A percentile compares a stretch with the other conserved stretches of the same genome.
Evolutionary conservation across 2,797 vertebrate species (phyloP).

Genomic region (Gymnocypris eckloni): DNA sequence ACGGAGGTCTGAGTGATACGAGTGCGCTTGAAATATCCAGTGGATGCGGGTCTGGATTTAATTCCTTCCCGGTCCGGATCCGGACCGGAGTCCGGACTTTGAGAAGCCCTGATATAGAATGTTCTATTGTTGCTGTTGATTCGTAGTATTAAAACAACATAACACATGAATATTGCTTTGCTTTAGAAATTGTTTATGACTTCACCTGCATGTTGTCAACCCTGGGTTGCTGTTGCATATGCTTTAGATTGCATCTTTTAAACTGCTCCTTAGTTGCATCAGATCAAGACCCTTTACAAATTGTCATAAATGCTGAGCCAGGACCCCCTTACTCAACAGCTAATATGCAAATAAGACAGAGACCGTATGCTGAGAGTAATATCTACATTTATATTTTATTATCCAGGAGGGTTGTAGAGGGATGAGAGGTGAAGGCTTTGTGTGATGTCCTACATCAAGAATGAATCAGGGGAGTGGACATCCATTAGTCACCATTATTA

Average conservation of each 20-base stretch:
- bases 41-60: too few relatives aligned
- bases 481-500: not conserved
- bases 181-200: not conserved
- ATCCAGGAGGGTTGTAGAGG: slow-evolving; percentile 11
- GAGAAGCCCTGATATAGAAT: too few relatives aligned
- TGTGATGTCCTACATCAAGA: slow-evolving; percentile 1
- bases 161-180: not conserved
- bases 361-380: slow-evolving; percentile 33
- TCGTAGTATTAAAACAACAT: not conserved
- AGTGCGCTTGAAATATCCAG: too few relatives aligned
- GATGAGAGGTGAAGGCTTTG: slow-evolving; percentile 3
- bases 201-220: not conserved
- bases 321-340: slow-evolving; percentile 13
- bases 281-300: not conserved
- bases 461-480: not conserved
- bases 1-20: too few relatives aligned
- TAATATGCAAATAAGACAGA: slow-evolving; percentile 35
- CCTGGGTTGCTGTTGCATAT: not conserved
- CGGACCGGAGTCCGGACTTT: too few relatives aligned
- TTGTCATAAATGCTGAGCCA: not conserved
- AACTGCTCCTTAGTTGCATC: not conserved
- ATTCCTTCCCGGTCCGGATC: too few relatives aligned
- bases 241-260: slow-evolving; percentile 12
- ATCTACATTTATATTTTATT: slow-evolving; percentile 39
- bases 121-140: not conserved